Percentiles rank a stretch among this genome's conserved stretches.
Evolutionary conservation across 1,140 invertebrate species (phyloP).

Genomic region (Nymphalis io): DNA sequence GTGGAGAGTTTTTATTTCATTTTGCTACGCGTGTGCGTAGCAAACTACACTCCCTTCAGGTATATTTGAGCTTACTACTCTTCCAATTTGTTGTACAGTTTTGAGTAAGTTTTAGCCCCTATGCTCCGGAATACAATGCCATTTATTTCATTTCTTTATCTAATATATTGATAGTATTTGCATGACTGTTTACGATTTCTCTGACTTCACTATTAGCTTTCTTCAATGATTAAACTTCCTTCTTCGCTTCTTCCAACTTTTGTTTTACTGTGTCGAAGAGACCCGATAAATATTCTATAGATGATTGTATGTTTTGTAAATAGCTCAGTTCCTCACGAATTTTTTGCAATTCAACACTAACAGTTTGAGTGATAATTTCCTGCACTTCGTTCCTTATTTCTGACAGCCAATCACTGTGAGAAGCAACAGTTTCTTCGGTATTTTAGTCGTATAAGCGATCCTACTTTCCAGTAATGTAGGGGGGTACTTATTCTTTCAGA

Average conservation of each 20-base stretch:
- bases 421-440: background rate
- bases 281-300: too few relatives aligned
- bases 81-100: too few relatives aligned
- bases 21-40: background rate
- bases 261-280: too few relatives aligned
- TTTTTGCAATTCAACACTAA: conserved; percentile 2
- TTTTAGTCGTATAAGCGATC: background rate
- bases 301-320: too few relatives aligned
- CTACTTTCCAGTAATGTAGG: background rate
- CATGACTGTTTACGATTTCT: too few relatives aligned
- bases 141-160: too few relatives aligned
- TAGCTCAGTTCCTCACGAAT: conserved; percentile 8
- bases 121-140: background rate
- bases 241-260: too few relatives aligned
- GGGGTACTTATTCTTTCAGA: background rate
- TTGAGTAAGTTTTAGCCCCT: background rate
- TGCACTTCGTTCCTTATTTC: conserved; percentile 6
- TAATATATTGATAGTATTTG: too few relatives aligned
- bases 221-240: too few relatives aligned
- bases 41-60: background rate
- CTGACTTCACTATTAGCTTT: too few relatives aligned
- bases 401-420: too few relatives aligned
- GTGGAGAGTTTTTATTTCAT: background rate
- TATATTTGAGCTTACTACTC: too few relatives aligned
- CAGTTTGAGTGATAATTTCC: conserved; percentile 1